Evolutionary conservation across 2,797 vertebrate species (phyloP).

Genomic region (Lacerta bilineata): DNA sequence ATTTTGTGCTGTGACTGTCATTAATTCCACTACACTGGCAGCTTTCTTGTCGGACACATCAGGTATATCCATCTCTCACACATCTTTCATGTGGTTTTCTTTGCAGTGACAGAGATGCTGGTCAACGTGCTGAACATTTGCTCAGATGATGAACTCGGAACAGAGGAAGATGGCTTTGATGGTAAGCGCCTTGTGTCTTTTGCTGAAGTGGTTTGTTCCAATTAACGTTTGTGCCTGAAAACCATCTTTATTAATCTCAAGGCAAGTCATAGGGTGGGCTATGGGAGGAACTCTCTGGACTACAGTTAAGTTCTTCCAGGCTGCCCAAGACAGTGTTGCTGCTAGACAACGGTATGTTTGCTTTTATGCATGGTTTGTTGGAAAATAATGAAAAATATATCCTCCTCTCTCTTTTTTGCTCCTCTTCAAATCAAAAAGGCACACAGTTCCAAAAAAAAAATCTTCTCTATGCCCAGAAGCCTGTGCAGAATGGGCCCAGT

Average conservation of each 20-base stretch:
- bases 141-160: slow-evolving; percentile 96
- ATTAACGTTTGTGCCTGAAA: slow-evolving; percentile 42
- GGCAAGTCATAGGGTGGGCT: slow-evolving; percentile 31
- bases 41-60: background rate
- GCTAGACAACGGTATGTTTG: slow-evolving; percentile 51
- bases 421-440: slow-evolving; percentile 35
- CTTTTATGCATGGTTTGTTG: slow-evolving; percentile 57
- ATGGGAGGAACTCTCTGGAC: slow-evolving; percentile 39
- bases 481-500: slow-evolving; percentile 7
- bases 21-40: background rate
- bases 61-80: slow-evolving; percentile 24
- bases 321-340: slow-evolving; percentile 42
- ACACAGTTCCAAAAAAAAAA: slow-evolving; percentile 15
- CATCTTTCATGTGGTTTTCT: slow-evolving; percentile 50
- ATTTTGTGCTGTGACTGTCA: slow-evolving; percentile 3
- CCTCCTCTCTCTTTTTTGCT: slow-evolving; percentile 12
- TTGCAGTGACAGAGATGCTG: slow-evolving; percentile 97
- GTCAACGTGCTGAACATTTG: slow-evolving; percentile 99
- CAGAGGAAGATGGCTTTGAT: slow-evolving; percentile 97
- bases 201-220: slow-evolving; percentile 30
- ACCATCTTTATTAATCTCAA: slow-evolving; percentile 49
- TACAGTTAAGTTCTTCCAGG: slow-evolving; percentile 46
- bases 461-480: background rate
- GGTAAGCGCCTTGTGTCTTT: slow-evolving; percentile 83
- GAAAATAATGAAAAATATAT: slow-evolving; percentile 37